A percentile compares a stretch with the other conserved stretches of the same genome.
Conservation (phyloP, 1,140 invertebrate species). For the Apis florea region DNA sequence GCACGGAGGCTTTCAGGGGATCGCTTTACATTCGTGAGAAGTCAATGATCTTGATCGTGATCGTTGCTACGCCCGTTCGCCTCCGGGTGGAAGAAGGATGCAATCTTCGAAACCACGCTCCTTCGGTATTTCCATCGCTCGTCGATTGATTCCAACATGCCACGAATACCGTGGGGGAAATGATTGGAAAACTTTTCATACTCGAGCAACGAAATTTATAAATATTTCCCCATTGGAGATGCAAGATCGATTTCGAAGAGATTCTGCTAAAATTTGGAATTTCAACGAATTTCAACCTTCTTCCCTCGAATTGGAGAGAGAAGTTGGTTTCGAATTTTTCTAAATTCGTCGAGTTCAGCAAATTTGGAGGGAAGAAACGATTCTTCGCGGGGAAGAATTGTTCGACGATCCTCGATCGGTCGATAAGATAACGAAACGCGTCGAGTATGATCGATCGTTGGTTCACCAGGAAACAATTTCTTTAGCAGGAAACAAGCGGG, state of each 20-base stretch:
- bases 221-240: neutral
- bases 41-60: conserved; percentile 76
- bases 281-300: too few species aligned
- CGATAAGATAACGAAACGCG: conserved; percentile 23
- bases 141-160: conserved; percentile 24
- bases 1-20: conserved; percentile 50
- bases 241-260: too few species aligned
- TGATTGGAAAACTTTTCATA: neutral
- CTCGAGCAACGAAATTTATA: conserved; percentile 1
- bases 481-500: conserved; percentile 35
- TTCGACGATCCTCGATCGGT: neutral
- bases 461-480: conserved; percentile 10
- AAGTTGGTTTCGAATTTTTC: neutral
- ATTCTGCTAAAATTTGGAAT: neutral
- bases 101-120: conserved; percentile 5
- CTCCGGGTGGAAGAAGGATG: conserved; percentile 32
- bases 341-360: neutral
- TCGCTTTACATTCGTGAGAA: conserved; percentile 72
- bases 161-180: conserved; percentile 2
- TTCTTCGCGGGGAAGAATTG: neutral
- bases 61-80: conserved; percentile 58
- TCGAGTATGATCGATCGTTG: conserved; percentile 43
- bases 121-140: conserved; percentile 32
- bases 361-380: neutral
- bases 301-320: neutral